Evolutionary conservation across 2,113 vertebrate species (phyloP).

Genomic region (Protobothrops flavoviridis): DNA sequence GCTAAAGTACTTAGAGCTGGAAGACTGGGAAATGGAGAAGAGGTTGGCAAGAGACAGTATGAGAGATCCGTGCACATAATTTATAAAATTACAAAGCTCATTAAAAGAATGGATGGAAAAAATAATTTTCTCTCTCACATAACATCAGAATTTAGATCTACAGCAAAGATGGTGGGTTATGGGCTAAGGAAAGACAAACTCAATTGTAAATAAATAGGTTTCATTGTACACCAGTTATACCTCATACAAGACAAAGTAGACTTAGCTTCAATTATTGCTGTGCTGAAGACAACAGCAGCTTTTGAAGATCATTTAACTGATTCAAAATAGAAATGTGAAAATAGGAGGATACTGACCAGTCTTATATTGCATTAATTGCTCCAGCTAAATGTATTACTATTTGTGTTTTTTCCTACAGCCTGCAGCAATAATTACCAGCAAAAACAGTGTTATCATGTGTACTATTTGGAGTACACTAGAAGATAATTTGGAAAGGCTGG

Average conservation of each 20-base stretch:
- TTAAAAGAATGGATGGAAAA: neutral
- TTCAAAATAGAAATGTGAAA: neutral
- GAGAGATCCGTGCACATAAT: neutral
- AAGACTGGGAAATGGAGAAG: neutral
- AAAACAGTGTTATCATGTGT: neutral
- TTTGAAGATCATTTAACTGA: neutral
- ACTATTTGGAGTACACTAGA: neutral
- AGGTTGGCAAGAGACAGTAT: neutral
- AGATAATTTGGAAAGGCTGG: neutral
- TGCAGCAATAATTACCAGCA: neutral
- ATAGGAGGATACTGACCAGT: neutral
- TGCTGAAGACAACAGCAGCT: neutral
- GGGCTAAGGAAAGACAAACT: neutral
- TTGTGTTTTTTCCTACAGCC: neutral
- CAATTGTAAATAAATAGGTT: neutral
- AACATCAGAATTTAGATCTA: neutral
- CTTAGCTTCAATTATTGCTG: neutral
- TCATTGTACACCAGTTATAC: neutral
- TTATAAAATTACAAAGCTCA: neutral
- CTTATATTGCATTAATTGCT: neutral
- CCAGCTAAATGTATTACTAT: neutral
- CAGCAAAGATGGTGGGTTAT: neutral
- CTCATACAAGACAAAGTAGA: neutral
- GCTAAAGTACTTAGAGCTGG: neutral
- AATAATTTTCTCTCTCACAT: neutral